Base-by-base conservation (phyloP, 2,888 invertebrate species). In the Protonemura montana region DNA sequence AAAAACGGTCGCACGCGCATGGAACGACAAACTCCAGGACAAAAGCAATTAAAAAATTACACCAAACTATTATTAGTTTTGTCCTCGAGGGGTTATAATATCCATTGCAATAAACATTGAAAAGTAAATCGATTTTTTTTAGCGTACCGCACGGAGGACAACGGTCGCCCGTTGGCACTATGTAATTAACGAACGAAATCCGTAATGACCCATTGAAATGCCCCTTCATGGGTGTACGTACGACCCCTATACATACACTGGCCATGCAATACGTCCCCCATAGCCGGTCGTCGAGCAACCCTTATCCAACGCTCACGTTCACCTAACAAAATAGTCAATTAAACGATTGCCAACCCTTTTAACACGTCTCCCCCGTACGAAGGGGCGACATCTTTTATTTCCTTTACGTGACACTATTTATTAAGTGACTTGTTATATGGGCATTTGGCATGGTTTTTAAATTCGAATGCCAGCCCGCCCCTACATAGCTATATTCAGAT, bases 261-360 rank as follows among this genome's bases (percentile, higher is more conserved):
- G 6, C 35, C 82, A 30, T 26, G 13, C 42, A 13, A 26, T 41
- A 30, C 41, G 26, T 21, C 76, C 59, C 59, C 27, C 84, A 76
- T 76, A 81, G 2, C 28, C 7, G 81, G 5, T 29, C 81, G 28
- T 13, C 81, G 16, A 27, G 26, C 84, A 59, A 59, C 27, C 76
- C 42, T 28, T 78, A 81, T 59, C 84, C 59, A 26, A 0, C 42
- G 30, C 35, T 83, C 82, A 83, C 82, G 82, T 83, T 13, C 42
- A 83, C 35, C 84, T 84, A 26, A 84, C 84, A 84, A 84, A 84
- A 76, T 76, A 84, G 27, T 76, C 82, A 83, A 83, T 83, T 83
- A 83, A 42, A 35, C 26, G 27, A 84, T 59, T 28, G 76, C 83
- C 83, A 41, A 83, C 84, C 84, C 84, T 84, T 84, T 84, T 84